These are phyloP conservation scores for Malachius bipustulatus DNA, from an alignment of 2,888 invertebrate species.

Conservation along the genomic window DNA sequence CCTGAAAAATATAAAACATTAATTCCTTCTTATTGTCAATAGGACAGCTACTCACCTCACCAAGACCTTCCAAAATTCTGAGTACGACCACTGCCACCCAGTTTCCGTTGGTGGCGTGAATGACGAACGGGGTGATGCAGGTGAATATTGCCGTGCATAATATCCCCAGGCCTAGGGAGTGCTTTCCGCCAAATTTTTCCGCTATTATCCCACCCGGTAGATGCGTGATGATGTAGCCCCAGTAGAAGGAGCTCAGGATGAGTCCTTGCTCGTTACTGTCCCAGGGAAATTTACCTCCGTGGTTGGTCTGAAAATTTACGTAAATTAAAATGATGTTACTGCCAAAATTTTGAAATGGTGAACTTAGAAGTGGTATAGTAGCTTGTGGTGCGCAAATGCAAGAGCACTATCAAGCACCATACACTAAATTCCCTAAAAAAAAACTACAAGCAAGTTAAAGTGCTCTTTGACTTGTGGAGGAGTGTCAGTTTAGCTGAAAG, in stretches of 20 bases:
- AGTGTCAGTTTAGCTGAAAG: too few relatives aligned
- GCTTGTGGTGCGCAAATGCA: too few relatives aligned
- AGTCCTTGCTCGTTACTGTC: conserved; percentile 57
- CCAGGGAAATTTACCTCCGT: too few relatives aligned
- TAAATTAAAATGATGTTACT: too few relatives aligned
- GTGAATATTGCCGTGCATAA: conserved; percentile 76
- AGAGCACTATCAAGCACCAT: too few relatives aligned
- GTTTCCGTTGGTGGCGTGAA: conserved; percentile 48
- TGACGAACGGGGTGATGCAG: conserved; percentile 64
- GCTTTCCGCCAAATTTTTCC: conserved; percentile 74
- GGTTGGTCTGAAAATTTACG: too few relatives aligned
- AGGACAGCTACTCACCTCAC: conserved; percentile 47
- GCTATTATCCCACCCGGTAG: conserved; percentile 72
- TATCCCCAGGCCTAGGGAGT: conserved; percentile 69
- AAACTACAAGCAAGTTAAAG: too few relatives aligned
- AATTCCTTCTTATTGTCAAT: not conserved
- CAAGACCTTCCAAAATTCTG: conserved; percentile 67
- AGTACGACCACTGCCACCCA: conserved; percentile 57
- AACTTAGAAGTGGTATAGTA: too few relatives aligned
- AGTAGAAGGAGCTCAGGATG: conserved; percentile 72
- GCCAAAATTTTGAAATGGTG: too few relatives aligned
- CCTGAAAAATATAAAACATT: conserved; percentile 35
- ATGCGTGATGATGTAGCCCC: conserved; percentile 74
- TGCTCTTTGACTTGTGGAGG: too few relatives aligned
- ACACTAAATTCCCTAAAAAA: too few relatives aligned